phyloP scores from a whole-genome alignment of 2,888 invertebrate species.

The Morpho helenor region DNA sequence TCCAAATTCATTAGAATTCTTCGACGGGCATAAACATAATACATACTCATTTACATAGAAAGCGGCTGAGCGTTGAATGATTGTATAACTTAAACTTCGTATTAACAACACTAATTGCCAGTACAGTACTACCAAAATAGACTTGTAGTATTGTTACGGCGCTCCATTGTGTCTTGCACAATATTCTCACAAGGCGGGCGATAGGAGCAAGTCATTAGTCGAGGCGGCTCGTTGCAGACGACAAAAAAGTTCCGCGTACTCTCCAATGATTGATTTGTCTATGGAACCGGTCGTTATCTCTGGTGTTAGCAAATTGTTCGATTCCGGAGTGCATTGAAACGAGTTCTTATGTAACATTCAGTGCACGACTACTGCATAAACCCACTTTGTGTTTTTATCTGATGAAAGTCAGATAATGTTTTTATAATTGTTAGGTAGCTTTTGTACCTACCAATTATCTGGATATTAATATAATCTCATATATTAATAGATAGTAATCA shows the following conservation, averaged over 20 bases:
- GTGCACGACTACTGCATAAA: slow-evolving; percentile 1
- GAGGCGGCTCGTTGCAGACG: slow-evolving; percentile 49
- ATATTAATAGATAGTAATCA: slow-evolving; percentile 1
- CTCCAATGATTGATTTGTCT: slow-evolving; percentile 62
- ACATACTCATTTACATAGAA: slow-evolving; percentile 19
- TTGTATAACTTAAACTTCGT: slow-evolving; percentile 21
- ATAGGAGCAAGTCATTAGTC: slow-evolving; percentile 46
- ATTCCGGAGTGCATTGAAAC: slow-evolving; percentile 34
- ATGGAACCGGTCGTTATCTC: slow-evolving; percentile 51
- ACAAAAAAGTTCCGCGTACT: slow-evolving; percentile 55
- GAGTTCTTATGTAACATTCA: slow-evolving; percentile 6
- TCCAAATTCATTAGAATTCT: slow-evolving; percentile 14
- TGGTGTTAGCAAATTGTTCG: slow-evolving; percentile 60
- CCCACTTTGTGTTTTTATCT: slow-evolving; percentile 5
- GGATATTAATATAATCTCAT: no score
- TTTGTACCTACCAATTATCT: slow-evolving; percentile 4
- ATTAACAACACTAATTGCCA: slow-evolving; percentile 59
- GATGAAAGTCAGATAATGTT: slow-evolving; percentile 3
- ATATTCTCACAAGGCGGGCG: slow-evolving; percentile 35
- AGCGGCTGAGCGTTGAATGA: slow-evolving; percentile 14
- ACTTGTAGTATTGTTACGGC: slow-evolving; percentile 46
- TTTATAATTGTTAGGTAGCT: slow-evolving; percentile 7
- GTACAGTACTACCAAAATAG: slow-evolving; percentile 51
- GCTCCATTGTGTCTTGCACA: slow-evolving; percentile 47
- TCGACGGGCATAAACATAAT: slow-evolving; percentile 11